Percentiles rank a stretch among this genome's conserved stretches.
Evolutionary conservation across 2,113 vertebrate genomes (phyloP).

Genomic region (Corythornis madagascariensis): DNA sequence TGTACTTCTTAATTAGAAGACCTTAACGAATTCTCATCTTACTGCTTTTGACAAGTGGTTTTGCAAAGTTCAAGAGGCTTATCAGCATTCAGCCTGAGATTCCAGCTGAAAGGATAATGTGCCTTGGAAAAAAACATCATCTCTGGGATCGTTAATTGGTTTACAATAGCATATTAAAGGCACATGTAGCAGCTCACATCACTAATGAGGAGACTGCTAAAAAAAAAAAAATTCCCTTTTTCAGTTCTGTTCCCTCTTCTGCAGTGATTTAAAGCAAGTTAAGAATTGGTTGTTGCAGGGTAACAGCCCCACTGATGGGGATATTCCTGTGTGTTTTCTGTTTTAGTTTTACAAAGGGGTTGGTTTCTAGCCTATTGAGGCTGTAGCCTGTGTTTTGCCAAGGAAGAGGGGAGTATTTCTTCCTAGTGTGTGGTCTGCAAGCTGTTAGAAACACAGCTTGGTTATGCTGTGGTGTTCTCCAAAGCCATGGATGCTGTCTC

Average conservation of each 20-base stretch:
- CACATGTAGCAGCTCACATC: not conserved
- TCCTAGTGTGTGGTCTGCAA: not conserved
- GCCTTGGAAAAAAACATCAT: not conserved
- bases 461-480: not conserved
- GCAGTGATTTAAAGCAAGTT: not conserved
- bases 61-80: slow-evolving; percentile 45
- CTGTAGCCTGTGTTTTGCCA: not conserved
- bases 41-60: not conserved
- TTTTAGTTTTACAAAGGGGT: not conserved
- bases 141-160: not conserved
- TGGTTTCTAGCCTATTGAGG: not conserved
- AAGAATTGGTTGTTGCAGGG: not conserved
- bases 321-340: not conserved
- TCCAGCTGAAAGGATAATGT: not conserved
- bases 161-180: not conserved
- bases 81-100: slow-evolving; percentile 4
- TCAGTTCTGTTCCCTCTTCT: not conserved
- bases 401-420: not conserved
- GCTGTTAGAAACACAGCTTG: not conserved
- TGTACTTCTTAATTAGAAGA: slow-evolving; percentile 22
- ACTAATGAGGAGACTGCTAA: not conserved
- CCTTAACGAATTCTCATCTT: not conserved
- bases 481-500: accelerated
- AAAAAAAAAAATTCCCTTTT: not conserved
- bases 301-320: not conserved